phyloP scores from a whole-genome alignment of 1,140 invertebrate species.

The Drosophila guanche region DNA sequence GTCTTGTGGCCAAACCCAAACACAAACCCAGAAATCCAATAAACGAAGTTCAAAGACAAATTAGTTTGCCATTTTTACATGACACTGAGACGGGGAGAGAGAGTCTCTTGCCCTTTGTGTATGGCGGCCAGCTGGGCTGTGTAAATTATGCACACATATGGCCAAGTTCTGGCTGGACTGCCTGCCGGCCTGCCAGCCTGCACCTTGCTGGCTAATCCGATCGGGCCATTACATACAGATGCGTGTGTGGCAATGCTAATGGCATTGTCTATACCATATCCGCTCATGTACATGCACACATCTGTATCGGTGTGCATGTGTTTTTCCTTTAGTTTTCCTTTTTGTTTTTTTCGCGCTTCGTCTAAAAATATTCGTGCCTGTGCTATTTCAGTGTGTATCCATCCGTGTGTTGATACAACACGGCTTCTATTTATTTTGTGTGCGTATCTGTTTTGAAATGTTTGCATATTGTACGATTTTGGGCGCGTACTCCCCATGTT shows the following conservation, averaged over 20 bases:
- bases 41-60: constrained; percentile 47
- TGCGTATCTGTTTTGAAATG: constrained; percentile 34
- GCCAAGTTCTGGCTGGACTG: neutral
- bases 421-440: constrained; percentile 55
- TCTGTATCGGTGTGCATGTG: constrained; percentile 6
- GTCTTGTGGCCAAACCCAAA: constrained; percentile 41
- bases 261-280: neutral
- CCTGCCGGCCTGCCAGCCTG: too few relatives aligned
- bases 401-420: constrained; percentile 50
- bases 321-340: constrained; percentile 10
- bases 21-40: constrained; percentile 27
- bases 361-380: constrained; percentile 50
- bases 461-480: constrained; percentile 47
- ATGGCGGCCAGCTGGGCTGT: constrained; percentile 16
- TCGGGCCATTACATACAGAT: constrained; percentile 1
- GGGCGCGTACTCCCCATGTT: constrained; percentile 4
- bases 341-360: constrained; percentile 3
- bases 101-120: neutral
- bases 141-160: constrained; percentile 48
- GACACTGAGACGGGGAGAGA: neutral
- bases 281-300: neutral
- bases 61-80: constrained; percentile 44
- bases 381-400: constrained; percentile 47
- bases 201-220: constrained; percentile 25
- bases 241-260: constrained; percentile 9